Evolutionary conservation across 2,888 invertebrate species (phyloP), one percentile per base, ranked within the genome.

Genomic region (Netelia fuscicornis): DNA sequence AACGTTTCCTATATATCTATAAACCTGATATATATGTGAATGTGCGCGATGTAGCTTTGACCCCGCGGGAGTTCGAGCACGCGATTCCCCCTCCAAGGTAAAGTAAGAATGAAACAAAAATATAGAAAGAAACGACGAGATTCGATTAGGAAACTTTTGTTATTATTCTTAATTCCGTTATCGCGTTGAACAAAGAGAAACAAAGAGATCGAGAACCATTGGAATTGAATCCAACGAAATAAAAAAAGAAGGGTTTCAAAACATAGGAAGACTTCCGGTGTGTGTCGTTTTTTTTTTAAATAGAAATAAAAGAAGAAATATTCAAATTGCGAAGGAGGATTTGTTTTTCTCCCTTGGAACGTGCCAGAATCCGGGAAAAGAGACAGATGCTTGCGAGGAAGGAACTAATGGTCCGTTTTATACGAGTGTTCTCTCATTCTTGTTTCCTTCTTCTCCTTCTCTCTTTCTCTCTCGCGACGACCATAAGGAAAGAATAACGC

Each of bases 321-420:
- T 80, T 37, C 20, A 44, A 58, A 44, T 13, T 3, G 37, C 23
- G 48, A 79, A 25, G 48, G 54, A 68, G 44, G 17, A 25, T 64
- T 54, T 70, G 25, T 42, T 23, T 56, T n/a, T 42, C 17, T 54
- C 25, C 25, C 13, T 48, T 13, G 48, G 48, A 20, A 58, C 70
- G 17, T 54, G 42, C 9, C 48, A 67, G 74, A 68, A 67, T 81
- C n/a, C 67, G 60, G 74, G 56, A 76, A 64, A 68, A 71, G 70
- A 25, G 42, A 20, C 25, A 54, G 58, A 20, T n/a, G 20, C 58
- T 25, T n/a, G 77, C 25, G 78, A 65, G 72, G 65, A 72, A 72
- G 56, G 72, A 48, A 65, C 20, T 48, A 48, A 65, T 56, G 25
- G 54, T 68, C 13, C 25, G 20, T 58, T 25, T 17, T 78, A 25